phyloP scores from a whole-genome alignment of 92 coral and sea anemone species.

The Ricordea florida region DNA sequence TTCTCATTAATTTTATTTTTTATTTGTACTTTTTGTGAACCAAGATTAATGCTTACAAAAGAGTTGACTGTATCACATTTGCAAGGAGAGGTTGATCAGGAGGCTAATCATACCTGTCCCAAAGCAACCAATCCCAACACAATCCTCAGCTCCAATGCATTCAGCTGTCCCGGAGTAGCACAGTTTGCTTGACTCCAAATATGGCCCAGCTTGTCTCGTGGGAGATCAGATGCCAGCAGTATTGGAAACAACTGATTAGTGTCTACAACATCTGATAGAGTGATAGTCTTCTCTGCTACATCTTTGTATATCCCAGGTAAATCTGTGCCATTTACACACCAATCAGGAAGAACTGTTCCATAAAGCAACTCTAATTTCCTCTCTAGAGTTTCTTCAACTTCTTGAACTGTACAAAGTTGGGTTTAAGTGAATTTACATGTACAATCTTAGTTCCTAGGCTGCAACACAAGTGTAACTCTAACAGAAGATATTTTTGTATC shows the following conservation, averaged over 20 bases:
- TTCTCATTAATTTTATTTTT: too few species aligned
- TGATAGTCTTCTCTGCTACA: slow-evolving; percentile 64
- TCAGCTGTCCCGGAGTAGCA: slow-evolving; percentile 86
- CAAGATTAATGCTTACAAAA: too few species aligned
- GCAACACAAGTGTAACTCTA: too few species aligned
- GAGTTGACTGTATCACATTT: too few species aligned
- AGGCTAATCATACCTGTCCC: slow-evolving; percentile 78
- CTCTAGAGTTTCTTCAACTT: slow-evolving; percentile 61
- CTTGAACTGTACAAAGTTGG: neutral
- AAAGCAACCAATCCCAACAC: slow-evolving; percentile 91
- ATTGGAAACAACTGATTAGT: slow-evolving; percentile 81
- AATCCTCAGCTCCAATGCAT: slow-evolving; percentile 81
- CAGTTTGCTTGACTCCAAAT: slow-evolving; percentile 85
- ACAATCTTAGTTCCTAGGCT: too few species aligned
- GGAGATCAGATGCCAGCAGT: slow-evolving; percentile 81
- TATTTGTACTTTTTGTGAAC: too few species aligned
- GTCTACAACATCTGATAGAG: slow-evolving; percentile 61
- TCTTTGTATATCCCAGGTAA: slow-evolving; percentile 90
- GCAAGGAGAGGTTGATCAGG: too few species aligned
- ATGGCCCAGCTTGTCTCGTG: slow-evolving; percentile 87
- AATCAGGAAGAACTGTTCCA: slow-evolving; percentile 82
- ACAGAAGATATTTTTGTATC: too few species aligned
- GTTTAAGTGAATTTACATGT: too few species aligned
- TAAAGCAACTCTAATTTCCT: slow-evolving; percentile 62
- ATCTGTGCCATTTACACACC: slow-evolving; percentile 73